A percentile compares a stretch with the other conserved stretches of the same genome.
Evolutionary conservation across 2,113 vertebrate genomes (phyloP).

Genomic region (Naja naja): DNA sequence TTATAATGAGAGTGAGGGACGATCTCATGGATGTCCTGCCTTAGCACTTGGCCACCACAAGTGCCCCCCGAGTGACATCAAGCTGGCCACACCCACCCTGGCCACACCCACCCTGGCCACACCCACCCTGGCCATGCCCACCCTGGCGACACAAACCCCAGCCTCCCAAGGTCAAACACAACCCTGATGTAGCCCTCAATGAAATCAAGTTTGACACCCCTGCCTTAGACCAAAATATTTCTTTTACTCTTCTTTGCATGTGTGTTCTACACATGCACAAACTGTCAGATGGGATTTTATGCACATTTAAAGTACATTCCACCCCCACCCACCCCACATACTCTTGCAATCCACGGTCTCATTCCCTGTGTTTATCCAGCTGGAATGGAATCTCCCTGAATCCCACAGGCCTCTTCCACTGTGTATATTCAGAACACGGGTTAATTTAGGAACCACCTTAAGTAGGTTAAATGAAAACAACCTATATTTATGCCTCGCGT

Average conservation of each 20-base stretch:
- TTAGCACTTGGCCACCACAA: too few species aligned
- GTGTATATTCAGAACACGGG: neutral
- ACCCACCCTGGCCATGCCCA: too few species aligned
- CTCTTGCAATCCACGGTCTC: neutral
- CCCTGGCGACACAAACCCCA: too few species aligned
- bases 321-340: rapidly evolving
- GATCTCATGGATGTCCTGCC: too few species aligned
- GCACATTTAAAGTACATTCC: neutral
- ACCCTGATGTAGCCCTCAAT: too few species aligned
- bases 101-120: too few species aligned
- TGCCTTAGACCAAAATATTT: too few species aligned
- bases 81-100: too few species aligned
- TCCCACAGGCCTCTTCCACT: neutral
- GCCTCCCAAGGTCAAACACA: too few species aligned
- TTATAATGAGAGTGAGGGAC: too few species aligned
- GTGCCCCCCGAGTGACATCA: too few species aligned
- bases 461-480: neutral
- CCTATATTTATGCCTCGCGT: neutral
- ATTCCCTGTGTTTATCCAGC: neutral
- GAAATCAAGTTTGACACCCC: too few species aligned
- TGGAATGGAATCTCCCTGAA: neutral
- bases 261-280: neutral
- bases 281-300: neutral
- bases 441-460: neutral
- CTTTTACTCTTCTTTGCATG: neutral